Conservation (phyloP, 1,140 invertebrate genomes). For the Drosophila pandora region DNA sequence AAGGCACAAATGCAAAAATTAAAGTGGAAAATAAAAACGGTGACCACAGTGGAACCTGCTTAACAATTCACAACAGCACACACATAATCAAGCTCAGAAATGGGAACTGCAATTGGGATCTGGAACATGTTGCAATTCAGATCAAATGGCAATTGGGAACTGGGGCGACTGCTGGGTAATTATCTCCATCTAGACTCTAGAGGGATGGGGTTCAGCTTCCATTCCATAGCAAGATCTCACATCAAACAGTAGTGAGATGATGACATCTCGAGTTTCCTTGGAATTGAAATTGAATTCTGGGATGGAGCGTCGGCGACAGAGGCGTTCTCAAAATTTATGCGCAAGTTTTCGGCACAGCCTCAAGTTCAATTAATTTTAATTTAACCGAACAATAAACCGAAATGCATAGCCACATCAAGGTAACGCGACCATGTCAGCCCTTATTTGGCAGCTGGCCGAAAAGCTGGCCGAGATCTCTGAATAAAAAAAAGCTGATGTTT, state of each 20-base stretch:
- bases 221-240: slow-evolving; percentile 23
- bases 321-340: slow-evolving; percentile 65
- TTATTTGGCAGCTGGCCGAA: slow-evolving; percentile 62
- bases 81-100: slow-evolving; percentile 6
- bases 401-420: slow-evolving; percentile 56
- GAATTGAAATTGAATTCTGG: slow-evolving; percentile 71
- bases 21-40: slow-evolving; percentile 66
- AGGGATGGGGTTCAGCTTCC: background rate
- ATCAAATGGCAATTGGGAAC: slow-evolving; percentile 59
- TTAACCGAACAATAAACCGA: slow-evolving; percentile 49
- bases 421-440: slow-evolving; percentile 63
- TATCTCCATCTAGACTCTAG: too few relatives aligned
- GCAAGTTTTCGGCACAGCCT: slow-evolving; percentile 40
- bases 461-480: slow-evolving; percentile 33
- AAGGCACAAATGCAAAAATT: slow-evolving; percentile 65
- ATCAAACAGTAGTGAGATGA: slow-evolving; percentile 33
- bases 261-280: slow-evolving; percentile 76
- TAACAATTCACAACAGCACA: slow-evolving; percentile 50
- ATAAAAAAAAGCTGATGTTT: slow-evolving; percentile 43
- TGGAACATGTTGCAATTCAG: slow-evolving; percentile 52
- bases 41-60: slow-evolving; percentile 48
- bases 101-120: slow-evolving; percentile 29
- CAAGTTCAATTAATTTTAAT: slow-evolving; percentile 76
- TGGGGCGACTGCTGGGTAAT: slow-evolving; percentile 16
- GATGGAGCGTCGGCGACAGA: slow-evolving; percentile 20